Evolutionary conservation across 2,797 vertebrate genomes (phyloP).

Genomic region (Masticophis lateralis): DNA sequence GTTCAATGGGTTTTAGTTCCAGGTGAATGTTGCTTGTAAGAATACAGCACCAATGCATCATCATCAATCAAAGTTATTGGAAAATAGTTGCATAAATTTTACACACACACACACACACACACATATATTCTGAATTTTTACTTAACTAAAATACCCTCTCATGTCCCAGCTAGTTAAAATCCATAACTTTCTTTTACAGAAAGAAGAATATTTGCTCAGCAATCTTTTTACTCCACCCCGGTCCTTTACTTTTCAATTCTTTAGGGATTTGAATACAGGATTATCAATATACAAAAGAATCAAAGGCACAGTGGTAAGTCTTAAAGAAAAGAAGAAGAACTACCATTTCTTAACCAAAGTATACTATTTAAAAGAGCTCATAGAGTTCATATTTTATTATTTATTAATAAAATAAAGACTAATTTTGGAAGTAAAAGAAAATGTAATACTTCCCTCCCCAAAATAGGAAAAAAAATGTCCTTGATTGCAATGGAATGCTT

Average conservation of each 20-base stretch:
- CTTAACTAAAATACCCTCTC: background rate
- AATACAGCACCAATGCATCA: background rate
- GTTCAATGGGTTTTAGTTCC: background rate
- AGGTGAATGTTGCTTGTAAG: background rate
- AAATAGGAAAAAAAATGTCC: background rate
- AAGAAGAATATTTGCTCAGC: conserved; percentile 33
- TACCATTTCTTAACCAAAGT: conserved; percentile 55
- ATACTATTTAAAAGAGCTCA: conserved; percentile 34
- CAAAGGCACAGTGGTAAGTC: conserved; percentile 56
- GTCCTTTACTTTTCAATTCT: conserved; percentile 42
- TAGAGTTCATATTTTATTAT: background rate
- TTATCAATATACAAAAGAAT: conserved; percentile 63
- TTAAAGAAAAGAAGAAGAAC: conserved; percentile 55
- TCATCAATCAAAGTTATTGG: conserved; percentile 4
- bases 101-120: no score
- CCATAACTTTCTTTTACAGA: conserved; percentile 21
- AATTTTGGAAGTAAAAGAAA: conserved; percentile 15
- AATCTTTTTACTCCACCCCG: conserved; percentile 29
- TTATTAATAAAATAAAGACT: conserved; percentile 49
- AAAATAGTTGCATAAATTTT: background rate
- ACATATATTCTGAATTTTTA: background rate
- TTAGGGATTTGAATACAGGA: conserved; percentile 61
- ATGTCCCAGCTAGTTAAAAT: background rate
- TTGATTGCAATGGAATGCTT: background rate
- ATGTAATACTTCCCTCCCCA: conserved; percentile 3